Evolutionary conservation across 2,797 vertebrate species (phyloP).

Genomic region (Synanceia verrucosa): DNA sequence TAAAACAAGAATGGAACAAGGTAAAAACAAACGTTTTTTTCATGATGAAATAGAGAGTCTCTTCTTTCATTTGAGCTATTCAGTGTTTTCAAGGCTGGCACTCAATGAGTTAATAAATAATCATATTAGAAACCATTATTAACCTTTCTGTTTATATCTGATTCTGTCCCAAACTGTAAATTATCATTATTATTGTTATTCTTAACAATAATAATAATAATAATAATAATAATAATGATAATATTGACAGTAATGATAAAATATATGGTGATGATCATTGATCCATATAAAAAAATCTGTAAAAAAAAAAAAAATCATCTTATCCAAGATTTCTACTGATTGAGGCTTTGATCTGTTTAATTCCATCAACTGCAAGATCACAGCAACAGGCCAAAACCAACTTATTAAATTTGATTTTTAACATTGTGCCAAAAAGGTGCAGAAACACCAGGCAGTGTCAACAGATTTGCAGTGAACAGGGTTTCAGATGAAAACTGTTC

Average conservation of each 20-base stretch:
- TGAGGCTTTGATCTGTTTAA: constrained; percentile 18
- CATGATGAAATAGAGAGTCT: no score
- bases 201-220: no score
- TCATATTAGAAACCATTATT: neutral
- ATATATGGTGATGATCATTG: no score
- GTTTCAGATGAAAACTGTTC: constrained; percentile 57
- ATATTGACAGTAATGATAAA: no score
- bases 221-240: no score
- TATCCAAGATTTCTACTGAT: constrained; percentile 3
- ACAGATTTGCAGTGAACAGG: constrained; percentile 53
- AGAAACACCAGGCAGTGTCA: constrained; percentile 41
- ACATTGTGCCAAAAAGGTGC: constrained; percentile 35
- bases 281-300: neutral
- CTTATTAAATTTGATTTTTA: constrained; percentile 50
- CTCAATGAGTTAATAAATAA: neutral
- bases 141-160: neutral
- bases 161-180: neutral
- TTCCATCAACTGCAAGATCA: constrained; percentile 33
- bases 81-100: no score
- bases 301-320: constrained; percentile 1
- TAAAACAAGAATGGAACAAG: no score
- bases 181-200: neutral
- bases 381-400: constrained; percentile 30
- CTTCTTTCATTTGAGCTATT: no score
- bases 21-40: no score